Evolutionary conservation across 2,888 invertebrate genomes (phyloP), one percentile per base, ranked within the genome.

Genomic region (Muscina levida): DNA sequence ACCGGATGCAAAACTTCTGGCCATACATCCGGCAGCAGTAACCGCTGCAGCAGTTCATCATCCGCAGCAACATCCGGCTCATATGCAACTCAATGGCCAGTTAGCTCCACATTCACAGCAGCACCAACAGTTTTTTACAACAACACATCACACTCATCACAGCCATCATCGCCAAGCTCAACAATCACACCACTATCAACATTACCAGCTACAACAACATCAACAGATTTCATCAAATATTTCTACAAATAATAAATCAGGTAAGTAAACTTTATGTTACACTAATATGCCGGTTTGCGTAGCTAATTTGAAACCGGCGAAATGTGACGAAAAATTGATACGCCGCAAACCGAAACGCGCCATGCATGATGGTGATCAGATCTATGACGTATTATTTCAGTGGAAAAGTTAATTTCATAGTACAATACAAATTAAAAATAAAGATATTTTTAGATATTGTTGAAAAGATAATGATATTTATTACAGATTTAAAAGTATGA

Each of bases 1-100:
- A 84, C 91, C 91, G 87, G 91, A 91, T 89, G 88, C 91, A 62
- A 91, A 91, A 86, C 84, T 91, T 74, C 85, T 91, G 59, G 90
- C 91, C 82, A 91, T 91, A 84, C 91, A 91, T 86, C 90, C 91
- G 83, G 83, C 83, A 71, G 82, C 83, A 62, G 80, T 83, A 56
- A 79, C 87, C 71, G 88, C 83, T 56, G 80, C 83, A 57, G 79
- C 88, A 70, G 88, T 86, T 53, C 87, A 85, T 17, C 87, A 87
- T 42, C 84, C 84, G 62, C 84, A 83, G 72, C 84, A 84, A 46
- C 84, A 84, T 77, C 81, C 84, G 73, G 82, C 80, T 73, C 85
- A 85, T 59, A 82, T 83, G 51, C 82, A 84, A 37, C 84, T 85
- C 70, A 84, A 83, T 68, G 84, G 84, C 48, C 84, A 83, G 67